A percentile compares a stretch with the other conserved stretches of the same genome.
These are phyloP conservation scores for Campaea margaritaria DNA, from an alignment of 2,888 invertebrate genomes.

Conservation along the genomic window DNA sequence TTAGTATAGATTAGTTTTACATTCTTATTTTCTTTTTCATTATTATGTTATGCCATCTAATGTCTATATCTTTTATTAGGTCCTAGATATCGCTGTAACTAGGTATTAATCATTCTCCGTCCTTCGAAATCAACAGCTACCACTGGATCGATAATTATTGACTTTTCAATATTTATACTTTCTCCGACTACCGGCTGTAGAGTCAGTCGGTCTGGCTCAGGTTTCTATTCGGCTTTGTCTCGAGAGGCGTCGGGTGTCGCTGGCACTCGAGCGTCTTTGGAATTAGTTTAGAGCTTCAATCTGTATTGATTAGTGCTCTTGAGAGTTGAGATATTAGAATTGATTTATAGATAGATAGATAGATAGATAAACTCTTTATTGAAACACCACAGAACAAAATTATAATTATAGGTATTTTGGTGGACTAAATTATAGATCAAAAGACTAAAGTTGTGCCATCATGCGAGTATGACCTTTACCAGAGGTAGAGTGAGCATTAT, in stretches of 20 bases:
- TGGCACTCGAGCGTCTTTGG: slow-evolving; percentile 53
- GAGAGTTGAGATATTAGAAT: slow-evolving; percentile 10
- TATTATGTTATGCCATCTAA: too few relatives aligned
- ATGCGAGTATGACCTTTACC: too few relatives aligned
- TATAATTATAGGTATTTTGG: too few relatives aligned
- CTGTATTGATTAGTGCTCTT: slow-evolving; percentile 27
- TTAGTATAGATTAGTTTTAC: too few relatives aligned
- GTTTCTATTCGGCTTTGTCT: slow-evolving; percentile 31
- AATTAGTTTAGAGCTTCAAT: slow-evolving; percentile 56
- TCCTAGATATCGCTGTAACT: not conserved
- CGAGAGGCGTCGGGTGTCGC: slow-evolving; percentile 54
- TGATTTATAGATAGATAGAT: too few relatives aligned
- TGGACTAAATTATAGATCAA: too few relatives aligned
- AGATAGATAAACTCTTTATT: too few relatives aligned
- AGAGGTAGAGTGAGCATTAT: too few relatives aligned
- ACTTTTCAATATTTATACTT: slow-evolving; percentile 64
- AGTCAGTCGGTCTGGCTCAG: slow-evolving; percentile 27
- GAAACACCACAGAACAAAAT: not conserved
- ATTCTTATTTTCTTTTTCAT: too few relatives aligned
- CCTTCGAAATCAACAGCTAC: slow-evolving; percentile 15
- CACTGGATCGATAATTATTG: slow-evolving; percentile 44
- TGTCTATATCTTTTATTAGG: too few relatives aligned
- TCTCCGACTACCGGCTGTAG: slow-evolving; percentile 62
- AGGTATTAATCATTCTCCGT: too few relatives aligned
- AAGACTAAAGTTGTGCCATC: too few relatives aligned